These are phyloP conservation scores for Cephus rjabovi DNA, from an alignment of 2,888 invertebrate genomes.

Conservation along the genomic window DNA sequence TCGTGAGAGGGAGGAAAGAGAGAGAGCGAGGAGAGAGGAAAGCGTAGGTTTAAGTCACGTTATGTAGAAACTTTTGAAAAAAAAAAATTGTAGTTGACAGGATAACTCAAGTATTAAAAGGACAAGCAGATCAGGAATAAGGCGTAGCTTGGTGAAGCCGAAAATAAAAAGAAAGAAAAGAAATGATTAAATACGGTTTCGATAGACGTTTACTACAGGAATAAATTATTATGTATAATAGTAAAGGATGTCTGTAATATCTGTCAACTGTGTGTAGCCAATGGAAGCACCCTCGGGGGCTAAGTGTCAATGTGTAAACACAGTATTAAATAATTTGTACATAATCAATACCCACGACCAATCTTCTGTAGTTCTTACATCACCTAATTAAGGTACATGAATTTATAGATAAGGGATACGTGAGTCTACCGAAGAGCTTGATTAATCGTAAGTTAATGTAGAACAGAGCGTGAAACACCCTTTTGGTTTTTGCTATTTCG, in stretches of 20 bases:
- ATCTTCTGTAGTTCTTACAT: conserved; percentile 38
- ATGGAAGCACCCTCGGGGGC: conserved; percentile 30
- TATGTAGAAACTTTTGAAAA: neutral
- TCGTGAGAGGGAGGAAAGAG: conserved; percentile 12
- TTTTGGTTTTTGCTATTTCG: too few species aligned
- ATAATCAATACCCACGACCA: conserved; percentile 42
- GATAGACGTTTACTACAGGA: conserved; percentile 5
- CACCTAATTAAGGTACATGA: conserved; percentile 4
- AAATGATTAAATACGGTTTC: neutral
- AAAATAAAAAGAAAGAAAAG: conserved; percentile 17
- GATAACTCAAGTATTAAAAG: neutral
- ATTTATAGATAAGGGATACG: conserved; percentile 4
- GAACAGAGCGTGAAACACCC: neutral
- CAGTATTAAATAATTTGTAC: conserved; percentile 59
- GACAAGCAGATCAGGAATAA: conserved; percentile 18
- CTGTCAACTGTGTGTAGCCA: conserved; percentile 41
- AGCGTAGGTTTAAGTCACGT: neutral
- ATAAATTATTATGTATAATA: conserved; percentile 25
- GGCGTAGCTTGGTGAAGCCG: conserved; percentile 25
- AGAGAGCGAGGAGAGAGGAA: conserved; percentile 11
- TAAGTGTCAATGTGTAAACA: conserved; percentile 48
- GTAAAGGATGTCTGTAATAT: conserved; percentile 39
- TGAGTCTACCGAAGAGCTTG: neutral
- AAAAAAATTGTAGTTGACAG: neutral
- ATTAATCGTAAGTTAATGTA: neutral